Evolutionary conservation across 2,113 vertebrate species (phyloP), one percentile per base, ranked within the genome.

Genomic region (Desmodus rotundus): DNA sequence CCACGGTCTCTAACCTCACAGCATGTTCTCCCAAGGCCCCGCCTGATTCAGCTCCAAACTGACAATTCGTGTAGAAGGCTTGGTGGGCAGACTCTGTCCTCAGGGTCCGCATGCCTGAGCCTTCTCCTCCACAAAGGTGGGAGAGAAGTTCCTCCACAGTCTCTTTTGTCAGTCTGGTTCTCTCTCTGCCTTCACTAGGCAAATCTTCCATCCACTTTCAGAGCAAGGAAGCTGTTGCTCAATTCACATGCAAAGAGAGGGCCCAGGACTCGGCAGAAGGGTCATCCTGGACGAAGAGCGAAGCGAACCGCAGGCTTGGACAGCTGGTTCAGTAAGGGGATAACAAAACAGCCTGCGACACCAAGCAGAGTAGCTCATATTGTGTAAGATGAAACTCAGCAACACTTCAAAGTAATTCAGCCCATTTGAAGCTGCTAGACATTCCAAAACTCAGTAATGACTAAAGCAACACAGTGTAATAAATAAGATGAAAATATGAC

Each of bases 401-500:
- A 80, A 93, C 85, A 92, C 87, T 96, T 96, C 93, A 93, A 91
- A 84, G 83, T 74, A 61, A 93, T 96, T 95, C 87, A 87, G 91
- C 87, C 94, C 94, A 89, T 92, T 61, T 78, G 95, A 96, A 93
- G 65, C 95, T 94, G 78, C 76, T 89, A 92, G 94, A 90, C 93
- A 87, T 68, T 85, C 88, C 87, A 47, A 94, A 95, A 95, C 56
- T 92, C 87, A 6, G 72, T 91, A 92, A 96, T 96, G 88, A 96
- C 95, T 82, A 93, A 93, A 92, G 93, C 87, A 77, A 24, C 45
- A 54, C 33, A 41, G 84, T 74, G 65, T 87, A 96, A 90, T 92
- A 95, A 96, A 88, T 92, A 84, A 84, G 90, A 94, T 92, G 93
- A 97, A 97, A 89, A 92, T 52, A 89, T 83, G 94, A 94, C 93